These are phyloP conservation scores for Saiga tatarica DNA, from an alignment of 2,113 vertebrate species.

Conservation along the genomic window DNA sequence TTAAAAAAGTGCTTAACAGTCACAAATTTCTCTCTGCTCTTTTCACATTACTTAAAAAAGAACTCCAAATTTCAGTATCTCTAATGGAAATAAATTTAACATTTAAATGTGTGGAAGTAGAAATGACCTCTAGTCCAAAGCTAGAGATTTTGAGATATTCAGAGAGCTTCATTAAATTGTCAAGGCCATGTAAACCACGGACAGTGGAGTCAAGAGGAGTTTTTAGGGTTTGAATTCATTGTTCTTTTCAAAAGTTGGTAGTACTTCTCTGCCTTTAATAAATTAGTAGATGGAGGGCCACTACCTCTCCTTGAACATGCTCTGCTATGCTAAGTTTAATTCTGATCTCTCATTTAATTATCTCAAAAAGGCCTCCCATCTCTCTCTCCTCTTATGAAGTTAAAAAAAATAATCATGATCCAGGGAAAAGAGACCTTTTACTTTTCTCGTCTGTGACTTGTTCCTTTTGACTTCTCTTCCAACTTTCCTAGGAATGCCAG, in stretches of 20 bases:
- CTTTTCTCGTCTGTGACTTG: not conserved
- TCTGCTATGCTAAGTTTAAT: not conserved
- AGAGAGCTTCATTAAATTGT: not conserved
- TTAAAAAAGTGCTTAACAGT: not conserved
- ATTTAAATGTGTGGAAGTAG: slow-evolving; percentile 16
- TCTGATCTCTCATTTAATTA: slow-evolving; percentile 28
- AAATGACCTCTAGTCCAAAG: not conserved
- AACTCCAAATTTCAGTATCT: not conserved
- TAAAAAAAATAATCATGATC: not conserved
- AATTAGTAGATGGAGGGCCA: not conserved
- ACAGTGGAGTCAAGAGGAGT: not conserved
- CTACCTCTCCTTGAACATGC: not conserved
- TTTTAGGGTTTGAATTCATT: not conserved
- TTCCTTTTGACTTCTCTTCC: not conserved
- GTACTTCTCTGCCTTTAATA: not conserved
- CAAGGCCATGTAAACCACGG: not conserved
- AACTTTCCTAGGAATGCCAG: not conserved
- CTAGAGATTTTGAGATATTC: not conserved
- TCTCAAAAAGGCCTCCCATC: not conserved
- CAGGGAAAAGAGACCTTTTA: not conserved
- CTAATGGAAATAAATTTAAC: slow-evolving; percentile 51
- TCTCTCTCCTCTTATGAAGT: not conserved
- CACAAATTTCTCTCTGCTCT: not conserved
- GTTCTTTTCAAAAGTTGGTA: not conserved
- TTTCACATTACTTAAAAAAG: slow-evolving; percentile 24